phyloP scores from a whole-genome alignment of 1,140 invertebrate species.

The Psix sp. region DNA sequence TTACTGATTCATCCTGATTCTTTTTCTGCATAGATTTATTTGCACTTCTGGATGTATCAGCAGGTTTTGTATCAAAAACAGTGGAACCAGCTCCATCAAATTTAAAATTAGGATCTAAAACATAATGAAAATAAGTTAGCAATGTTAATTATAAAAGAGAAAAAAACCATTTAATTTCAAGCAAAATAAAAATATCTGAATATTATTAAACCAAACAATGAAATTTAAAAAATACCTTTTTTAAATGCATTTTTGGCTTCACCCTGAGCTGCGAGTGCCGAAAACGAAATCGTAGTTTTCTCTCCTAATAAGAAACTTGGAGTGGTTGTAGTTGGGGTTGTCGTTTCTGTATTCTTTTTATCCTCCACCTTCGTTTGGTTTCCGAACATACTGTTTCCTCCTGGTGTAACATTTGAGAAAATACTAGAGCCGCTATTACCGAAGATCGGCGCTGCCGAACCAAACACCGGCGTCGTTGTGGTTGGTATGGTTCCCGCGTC shows the following conservation, averaged over 20 bases:
- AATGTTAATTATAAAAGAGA: too few relatives aligned
- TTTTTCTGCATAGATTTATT: slow-evolving; percentile 37
- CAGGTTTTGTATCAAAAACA: slow-evolving; percentile 73
- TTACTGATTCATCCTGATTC: slow-evolving; percentile 54
- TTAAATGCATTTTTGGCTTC: slow-evolving; percentile 64
- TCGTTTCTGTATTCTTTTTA: not conserved
- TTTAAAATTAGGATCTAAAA: slow-evolving; percentile 72
- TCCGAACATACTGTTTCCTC: slow-evolving; percentile 24
- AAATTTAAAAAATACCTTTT: too few relatives aligned
- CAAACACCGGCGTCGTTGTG: not conserved
- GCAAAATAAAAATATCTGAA: too few relatives aligned
- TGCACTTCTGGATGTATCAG: slow-evolving; percentile 63
- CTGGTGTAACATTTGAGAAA: slow-evolving; percentile 3
- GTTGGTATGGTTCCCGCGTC: not conserved
- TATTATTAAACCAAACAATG: too few relatives aligned
- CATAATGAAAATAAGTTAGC: slow-evolving; percentile 2
- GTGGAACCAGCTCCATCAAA: slow-evolving; percentile 78
- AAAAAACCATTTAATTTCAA: too few relatives aligned
- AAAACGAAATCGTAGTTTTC: slow-evolving; percentile 54
- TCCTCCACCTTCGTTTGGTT: slow-evolving; percentile 29
- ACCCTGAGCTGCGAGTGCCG: slow-evolving; percentile 60
- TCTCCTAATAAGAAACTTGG: slow-evolving; percentile 15
- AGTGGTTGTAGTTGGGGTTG: not conserved
- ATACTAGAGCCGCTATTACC: slow-evolving; percentile 21
- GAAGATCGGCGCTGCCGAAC: slow-evolving; percentile 1